Conservation (phyloP, 1,140 invertebrate species). For the Rhopalosiphum maidis region DNA sequence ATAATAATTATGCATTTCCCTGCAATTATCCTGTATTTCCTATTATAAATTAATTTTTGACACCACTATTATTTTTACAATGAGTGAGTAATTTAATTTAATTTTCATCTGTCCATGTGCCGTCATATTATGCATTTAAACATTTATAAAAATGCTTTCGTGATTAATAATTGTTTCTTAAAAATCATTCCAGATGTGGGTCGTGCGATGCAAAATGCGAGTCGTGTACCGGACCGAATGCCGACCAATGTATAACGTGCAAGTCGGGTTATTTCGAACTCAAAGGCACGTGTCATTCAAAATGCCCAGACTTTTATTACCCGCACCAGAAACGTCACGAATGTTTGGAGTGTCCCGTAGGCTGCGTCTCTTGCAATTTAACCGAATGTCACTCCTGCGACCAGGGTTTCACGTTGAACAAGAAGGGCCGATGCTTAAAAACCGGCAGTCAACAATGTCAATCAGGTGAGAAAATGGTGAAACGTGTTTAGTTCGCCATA, state of each 20-base stretch:
- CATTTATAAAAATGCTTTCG: background rate
- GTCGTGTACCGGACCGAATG: constrained; percentile 79
- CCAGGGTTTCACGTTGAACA: constrained; percentile 74
- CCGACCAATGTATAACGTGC: constrained; percentile 82
- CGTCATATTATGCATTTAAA: background rate
- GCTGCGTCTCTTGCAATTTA: constrained; percentile 75
- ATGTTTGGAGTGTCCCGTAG: constrained; percentile 75
- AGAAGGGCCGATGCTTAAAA: constrained; percentile 74
- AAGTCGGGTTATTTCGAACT: constrained; percentile 61
- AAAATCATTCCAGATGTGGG: constrained; percentile 68
- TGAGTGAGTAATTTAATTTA: background rate
- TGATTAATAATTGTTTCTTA: background rate
- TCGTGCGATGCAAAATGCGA: constrained; percentile 80
- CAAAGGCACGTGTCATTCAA: constrained; percentile 64
- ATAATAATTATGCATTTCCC: background rate
- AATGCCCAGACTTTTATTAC: constrained; percentile 76
- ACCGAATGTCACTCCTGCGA: constrained; percentile 73
- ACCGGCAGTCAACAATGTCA: constrained; percentile 72
- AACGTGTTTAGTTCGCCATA: background rate
- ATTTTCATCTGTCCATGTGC: background rate
- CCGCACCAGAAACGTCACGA: constrained; percentile 78
- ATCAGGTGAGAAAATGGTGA: constrained; percentile 63
- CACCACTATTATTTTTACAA: background rate
- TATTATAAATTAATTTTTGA: background rate
- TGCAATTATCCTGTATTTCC: background rate